A percentile compares a stretch with the other conserved stretches of the same genome.
Evolutionary conservation across 2,888 invertebrate genomes (phyloP).

Genomic region (Gortyna flavago): DNA sequence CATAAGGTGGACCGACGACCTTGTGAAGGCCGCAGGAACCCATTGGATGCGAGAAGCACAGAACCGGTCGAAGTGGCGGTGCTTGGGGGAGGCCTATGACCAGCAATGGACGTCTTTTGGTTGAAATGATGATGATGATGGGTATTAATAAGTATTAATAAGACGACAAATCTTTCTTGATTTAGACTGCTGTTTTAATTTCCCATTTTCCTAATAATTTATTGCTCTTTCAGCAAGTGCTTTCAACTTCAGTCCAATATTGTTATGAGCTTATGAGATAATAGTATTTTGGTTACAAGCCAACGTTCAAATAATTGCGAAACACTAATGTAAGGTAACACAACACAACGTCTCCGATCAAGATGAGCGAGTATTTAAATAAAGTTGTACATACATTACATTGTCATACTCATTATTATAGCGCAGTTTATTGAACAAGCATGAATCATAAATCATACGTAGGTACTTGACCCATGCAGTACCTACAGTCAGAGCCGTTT

Average conservation of each 20-base stretch:
- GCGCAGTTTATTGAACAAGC: slow-evolving; percentile 22
- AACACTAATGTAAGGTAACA: neutral
- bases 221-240: slow-evolving; percentile 7
- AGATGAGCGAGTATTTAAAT: slow-evolving; percentile 55
- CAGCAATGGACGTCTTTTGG: no score
- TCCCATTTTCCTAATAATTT: neutral
- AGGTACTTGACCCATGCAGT: slow-evolving; percentile 16
- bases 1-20: no score
- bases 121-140: no score
- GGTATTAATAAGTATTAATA: no score
- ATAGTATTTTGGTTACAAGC: neutral
- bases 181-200: neutral
- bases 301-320: neutral
- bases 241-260: neutral
- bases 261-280: neutral
- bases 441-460: slow-evolving; percentile 19
- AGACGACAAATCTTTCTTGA: no score
- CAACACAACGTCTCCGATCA: slow-evolving; percentile 19
- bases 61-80: no score
- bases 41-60: no score
- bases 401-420: slow-evolving; percentile 11
- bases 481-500: neutral
- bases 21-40: no score
- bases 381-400: slow-evolving; percentile 15
- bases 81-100: no score